Conservation (phyloP, 2,797 vertebrate genomes). For the Alfaro cultratus region DNA sequence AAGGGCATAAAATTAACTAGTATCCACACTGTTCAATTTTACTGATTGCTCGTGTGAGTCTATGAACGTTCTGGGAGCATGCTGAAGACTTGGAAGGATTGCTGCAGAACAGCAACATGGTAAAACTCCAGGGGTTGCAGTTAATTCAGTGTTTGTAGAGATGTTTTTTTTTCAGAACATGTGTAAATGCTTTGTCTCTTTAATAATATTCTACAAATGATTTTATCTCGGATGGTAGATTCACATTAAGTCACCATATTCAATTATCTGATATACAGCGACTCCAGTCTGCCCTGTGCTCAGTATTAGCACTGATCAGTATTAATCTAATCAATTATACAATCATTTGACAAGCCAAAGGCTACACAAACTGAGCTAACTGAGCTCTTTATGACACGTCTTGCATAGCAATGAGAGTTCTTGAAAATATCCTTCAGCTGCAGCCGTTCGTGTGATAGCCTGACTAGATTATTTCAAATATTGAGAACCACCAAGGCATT, state of each 20-base stretch:
- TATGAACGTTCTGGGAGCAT: constrained; percentile 6
- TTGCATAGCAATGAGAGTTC: constrained; percentile 73
- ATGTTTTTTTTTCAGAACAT: constrained; percentile 29
- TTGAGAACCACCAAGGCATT: constrained; percentile 54
- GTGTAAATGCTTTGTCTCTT: constrained; percentile 36
- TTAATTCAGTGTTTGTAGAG: background rate
- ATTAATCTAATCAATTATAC: constrained; percentile 85
- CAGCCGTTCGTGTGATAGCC: constrained; percentile 52
- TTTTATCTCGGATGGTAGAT: constrained; percentile 64
- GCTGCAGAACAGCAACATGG: background rate
- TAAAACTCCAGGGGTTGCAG: background rate
- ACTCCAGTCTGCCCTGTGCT: constrained; percentile 68
- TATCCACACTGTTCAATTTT: background rate
- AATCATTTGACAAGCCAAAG: constrained; percentile 81
- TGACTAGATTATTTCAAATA: constrained; percentile 63
- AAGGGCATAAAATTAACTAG: constrained; percentile 10
- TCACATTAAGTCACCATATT: constrained; percentile 63
- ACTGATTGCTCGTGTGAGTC: constrained; percentile 11
- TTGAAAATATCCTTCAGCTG: constrained; percentile 58
- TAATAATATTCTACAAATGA: constrained; percentile 35
- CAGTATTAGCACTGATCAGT: constrained; percentile 77
- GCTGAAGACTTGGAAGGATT: background rate
- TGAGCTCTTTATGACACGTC: constrained; percentile 61
- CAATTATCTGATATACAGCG: constrained; percentile 64
- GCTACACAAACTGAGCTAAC: constrained; percentile 78